A percentile compares a stretch with the other conserved stretches of the same genome.
Conservation (phyloP, 92 coral and sea anemone species). For the Palythoa heliodiscus region DNA sequence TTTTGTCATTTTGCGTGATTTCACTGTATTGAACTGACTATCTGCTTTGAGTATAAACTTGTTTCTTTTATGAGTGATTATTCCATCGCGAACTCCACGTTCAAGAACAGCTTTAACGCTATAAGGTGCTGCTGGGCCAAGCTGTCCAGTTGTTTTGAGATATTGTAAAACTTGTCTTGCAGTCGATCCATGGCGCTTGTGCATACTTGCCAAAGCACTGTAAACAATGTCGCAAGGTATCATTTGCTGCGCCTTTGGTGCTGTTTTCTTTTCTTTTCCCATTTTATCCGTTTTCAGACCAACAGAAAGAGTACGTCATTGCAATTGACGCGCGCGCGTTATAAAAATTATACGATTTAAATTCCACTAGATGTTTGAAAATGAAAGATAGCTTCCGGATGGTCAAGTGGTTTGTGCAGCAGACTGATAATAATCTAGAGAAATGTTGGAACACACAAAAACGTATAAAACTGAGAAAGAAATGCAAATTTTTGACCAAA, state of each 20-base stretch:
- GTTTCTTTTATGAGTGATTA: not conserved
- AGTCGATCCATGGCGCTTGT: not conserved
- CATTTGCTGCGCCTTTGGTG: not conserved
- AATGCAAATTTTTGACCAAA: too few species aligned
- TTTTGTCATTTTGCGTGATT: not conserved
- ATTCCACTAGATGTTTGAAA: too few species aligned
- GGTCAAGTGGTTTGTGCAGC: too few species aligned
- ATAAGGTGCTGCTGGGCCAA: conserved; percentile 7
- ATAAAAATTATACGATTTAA: too few species aligned
- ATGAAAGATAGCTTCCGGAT: too few species aligned
- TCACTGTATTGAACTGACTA: not conserved
- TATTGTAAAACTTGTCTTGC: not conserved
- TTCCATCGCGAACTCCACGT: conserved; percentile 1
- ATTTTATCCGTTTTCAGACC: not conserved
- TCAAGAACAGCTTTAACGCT: not conserved
- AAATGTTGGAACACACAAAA: too few species aligned
- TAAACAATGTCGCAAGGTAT: conserved; percentile 8
- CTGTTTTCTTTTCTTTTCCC: not conserved
- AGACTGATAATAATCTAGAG: too few species aligned
- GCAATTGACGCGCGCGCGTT: not conserved
- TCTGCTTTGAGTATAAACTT: not conserved
- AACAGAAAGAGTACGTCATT: not conserved
- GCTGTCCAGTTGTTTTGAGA: conserved; percentile 14
- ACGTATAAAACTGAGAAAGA: too few species aligned
- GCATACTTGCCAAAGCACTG: not conserved